Conservation (phyloP, 2,797 vertebrate species). For the Luscinia luscinia region DNA sequence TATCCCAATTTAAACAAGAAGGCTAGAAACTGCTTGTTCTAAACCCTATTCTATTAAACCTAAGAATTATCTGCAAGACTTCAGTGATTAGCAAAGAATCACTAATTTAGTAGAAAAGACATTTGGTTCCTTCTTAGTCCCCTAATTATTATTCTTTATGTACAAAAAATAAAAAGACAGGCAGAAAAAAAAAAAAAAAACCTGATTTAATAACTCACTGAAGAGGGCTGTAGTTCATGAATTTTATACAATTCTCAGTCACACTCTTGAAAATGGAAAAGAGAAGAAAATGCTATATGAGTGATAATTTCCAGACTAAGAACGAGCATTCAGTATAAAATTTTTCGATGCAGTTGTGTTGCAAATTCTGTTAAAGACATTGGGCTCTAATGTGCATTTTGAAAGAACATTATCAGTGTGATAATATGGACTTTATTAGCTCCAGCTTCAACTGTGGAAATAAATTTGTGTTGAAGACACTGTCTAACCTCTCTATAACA, state of each 20-base stretch:
- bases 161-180: slow-evolving; percentile 13
- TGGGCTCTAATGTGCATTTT: neutral
- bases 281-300: neutral
- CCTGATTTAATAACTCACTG: neutral
- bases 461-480: neutral
- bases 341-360: neutral
- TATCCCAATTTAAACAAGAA: neutral
- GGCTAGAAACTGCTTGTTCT: neutral
- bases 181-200: neutral
- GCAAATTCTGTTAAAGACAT: neutral
- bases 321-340: neutral
- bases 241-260: neutral
- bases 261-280: neutral
- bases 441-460: neutral
- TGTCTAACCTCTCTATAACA: slow-evolving; percentile 24
- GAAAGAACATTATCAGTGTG: neutral
- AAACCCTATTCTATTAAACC: neutral
- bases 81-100: slow-evolving; percentile 35
- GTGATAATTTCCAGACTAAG: neutral
- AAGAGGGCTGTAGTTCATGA: neutral
- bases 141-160: neutral
- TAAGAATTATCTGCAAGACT: slow-evolving; percentile 46
- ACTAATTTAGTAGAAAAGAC: slow-evolving; percentile 39
- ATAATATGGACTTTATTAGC: neutral
- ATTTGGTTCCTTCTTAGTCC: slow-evolving; percentile 16